phyloP scores from a whole-genome alignment of 2,797 vertebrate species.

The Pangasius sanitwongsei region DNA sequence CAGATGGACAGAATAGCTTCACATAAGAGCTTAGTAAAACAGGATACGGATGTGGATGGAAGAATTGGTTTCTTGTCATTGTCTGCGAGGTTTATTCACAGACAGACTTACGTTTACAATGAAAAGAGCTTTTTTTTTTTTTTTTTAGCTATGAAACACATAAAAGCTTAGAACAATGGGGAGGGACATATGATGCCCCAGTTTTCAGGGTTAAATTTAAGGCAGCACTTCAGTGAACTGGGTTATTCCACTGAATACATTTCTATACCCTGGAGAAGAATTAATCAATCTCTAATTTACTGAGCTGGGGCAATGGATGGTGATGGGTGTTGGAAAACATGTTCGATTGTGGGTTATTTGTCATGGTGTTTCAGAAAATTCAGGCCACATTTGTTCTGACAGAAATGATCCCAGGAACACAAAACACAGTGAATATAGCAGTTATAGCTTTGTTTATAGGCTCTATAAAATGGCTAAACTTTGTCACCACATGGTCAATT shows the following conservation, averaged over 20 bases:
- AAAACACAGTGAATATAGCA: neutral
- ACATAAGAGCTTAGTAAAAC: neutral
- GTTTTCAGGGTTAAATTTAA: neutral
- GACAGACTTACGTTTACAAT: neutral
- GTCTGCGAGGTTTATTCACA: neutral
- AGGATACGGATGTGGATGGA: conserved; percentile 15
- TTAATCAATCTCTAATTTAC: conserved; percentile 6
- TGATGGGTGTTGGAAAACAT: neutral
- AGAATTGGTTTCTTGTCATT: neutral
- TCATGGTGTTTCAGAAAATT: conserved; percentile 5
- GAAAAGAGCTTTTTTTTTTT: neutral
- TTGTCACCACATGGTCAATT: neutral
- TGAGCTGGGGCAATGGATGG: neutral
- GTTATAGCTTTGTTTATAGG: neutral
- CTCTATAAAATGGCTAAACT: neutral
- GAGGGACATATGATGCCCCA: neutral
- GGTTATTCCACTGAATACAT: neutral
- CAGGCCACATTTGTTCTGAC: conserved; percentile 23
- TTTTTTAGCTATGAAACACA: neutral
- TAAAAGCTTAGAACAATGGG: neutral
- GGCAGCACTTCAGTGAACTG: neutral
- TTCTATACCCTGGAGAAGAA: conserved; percentile 1
- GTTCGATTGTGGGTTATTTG: neutral
- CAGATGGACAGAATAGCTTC: neutral
- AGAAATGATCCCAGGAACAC: neutral